Base-by-base conservation (phyloP, 2,797 vertebrate species). In the Phylloscopus collybita region DNA sequence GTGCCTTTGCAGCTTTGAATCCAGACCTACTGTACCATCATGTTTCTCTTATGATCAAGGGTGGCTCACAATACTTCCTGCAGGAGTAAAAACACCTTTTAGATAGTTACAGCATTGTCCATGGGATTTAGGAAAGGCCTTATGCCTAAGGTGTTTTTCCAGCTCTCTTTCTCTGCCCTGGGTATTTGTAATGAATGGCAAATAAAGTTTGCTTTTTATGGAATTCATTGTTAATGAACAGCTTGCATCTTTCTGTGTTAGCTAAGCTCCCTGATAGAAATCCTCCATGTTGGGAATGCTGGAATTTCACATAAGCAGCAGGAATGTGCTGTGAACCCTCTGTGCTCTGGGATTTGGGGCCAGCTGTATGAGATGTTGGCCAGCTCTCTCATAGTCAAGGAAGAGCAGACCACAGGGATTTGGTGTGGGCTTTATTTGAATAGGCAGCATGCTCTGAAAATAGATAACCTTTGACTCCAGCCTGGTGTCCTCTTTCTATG, bases 401-500 rank as follows among this genome's bases (percentile, higher is more conserved):
- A 91, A 91, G 76, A 91, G 36, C 87, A 93, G 87, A 69, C 59
- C 76, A 23, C 36, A 26, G 87, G 85, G 82, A 88, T 96, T 86
- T 95, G 62, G 40, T 72, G 51, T 54, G 36, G 44, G 36, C 87
- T 94, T 78, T 54, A 42, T 74, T 90, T 88, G 18, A 82, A 85
- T 51, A 54, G 79, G 50, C 92, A 81, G 61, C 6, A 0, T 83
- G 42, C 40, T 91, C 89, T 91, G 89, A 67, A 70, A 90, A 86
- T 13, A 96, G 95, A 96, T 96, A 95, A 96, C 92, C 91, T 96
- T 91, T 96, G 95, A 88, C 94, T 90, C 91, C 66, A 84, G 50
- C 87, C 80, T 86, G 87, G 85, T 91, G 92, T 95, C 85, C 51
- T 73, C 74, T 72, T 88, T 66, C 73, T 16, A 7, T 76, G 44